Evolutionary conservation across 2,797 vertebrate species (phyloP).

Genomic region (Kryptolebias ocellatus): DNA sequence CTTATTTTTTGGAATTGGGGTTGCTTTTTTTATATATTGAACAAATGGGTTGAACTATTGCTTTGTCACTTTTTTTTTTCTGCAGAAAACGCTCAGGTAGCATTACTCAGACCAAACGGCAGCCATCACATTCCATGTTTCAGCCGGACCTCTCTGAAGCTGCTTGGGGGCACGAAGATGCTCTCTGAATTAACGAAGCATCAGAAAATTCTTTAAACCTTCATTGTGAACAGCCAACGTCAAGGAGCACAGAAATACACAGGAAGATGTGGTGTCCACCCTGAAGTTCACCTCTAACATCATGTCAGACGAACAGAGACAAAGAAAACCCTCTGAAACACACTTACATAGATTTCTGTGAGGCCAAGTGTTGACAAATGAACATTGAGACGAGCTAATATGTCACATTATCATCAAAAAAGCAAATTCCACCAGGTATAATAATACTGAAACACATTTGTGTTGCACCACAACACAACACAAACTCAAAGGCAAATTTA

Average conservation of each 20-base stretch:
- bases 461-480: conserved; percentile 22
- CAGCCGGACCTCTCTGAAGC: conserved; percentile 49
- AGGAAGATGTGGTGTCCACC: conserved; percentile 13
- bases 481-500: conserved; percentile 15
- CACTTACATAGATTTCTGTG: background rate
- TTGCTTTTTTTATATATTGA: conserved; percentile 16
- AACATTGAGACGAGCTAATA: conserved; percentile 20
- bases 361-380: conserved; percentile 33
- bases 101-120: conserved; percentile 28
- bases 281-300: conserved; percentile 35
- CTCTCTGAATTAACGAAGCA: conserved; percentile 75
- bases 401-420: conserved; percentile 56
- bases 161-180: conserved; percentile 54
- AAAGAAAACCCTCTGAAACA: background rate
- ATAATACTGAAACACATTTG: conserved; percentile 21
- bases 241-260: conserved; percentile 40
- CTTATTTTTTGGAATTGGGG: too few relatives aligned
- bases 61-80: conserved; percentile 35
- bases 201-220: conserved; percentile 63
- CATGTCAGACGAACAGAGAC: conserved; percentile 3
- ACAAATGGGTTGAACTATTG: conserved; percentile 10
- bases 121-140: conserved; percentile 61
- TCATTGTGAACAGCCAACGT: conserved; percentile 55
- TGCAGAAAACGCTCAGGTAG: conserved; percentile 44
- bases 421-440: conserved; percentile 2